Base-by-base conservation (phyloP, 2,797 vertebrate species). In the Sebastes taczanowskii region DNA sequence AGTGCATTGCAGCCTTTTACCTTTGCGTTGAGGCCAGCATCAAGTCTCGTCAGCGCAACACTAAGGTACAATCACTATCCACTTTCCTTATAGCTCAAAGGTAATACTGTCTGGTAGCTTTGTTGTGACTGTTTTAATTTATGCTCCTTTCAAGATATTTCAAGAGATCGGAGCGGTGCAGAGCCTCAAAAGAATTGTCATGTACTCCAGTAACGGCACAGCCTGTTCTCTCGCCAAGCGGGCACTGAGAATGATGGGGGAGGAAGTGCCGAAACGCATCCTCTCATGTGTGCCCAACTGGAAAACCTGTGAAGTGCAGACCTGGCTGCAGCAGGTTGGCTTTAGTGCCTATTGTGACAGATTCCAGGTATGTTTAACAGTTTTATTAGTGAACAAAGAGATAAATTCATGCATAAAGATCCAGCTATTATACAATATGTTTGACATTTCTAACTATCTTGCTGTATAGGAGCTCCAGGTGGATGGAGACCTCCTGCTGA, bases 1-100 rank as follows among this genome's bases (percentile, higher is more conserved):
- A 99, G 91, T 99, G 98, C 94, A 97, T 99, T 1, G 97, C 98
- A 0, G 95, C 97, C 70, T 99, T 99, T 95, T 99, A 99, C 87
- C 95, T 99, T 70, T 99, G 98, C 16, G 97, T 95, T 0, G 99
- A 99, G 92, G 95, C 97, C 3, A 95, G 97, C 92, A 99, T 99
- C 91, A 99, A 99, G 89, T 96, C 95, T 65, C 95, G 96, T 61
- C 98, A 99, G 89, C 97, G 96, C 84, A 98, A 99, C 91, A 99
- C 97, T 14, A 97, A 98, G 97, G 99, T 99, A 89, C 25, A 11
- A 16, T 20, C 35, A 4, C 32, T 59, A 3, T 64, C 34, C 29
- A 9, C 11, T 18, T 55, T 11, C 0, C 2, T 2, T 7, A 27
- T 0, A 22, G 11, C 11, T 35, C 2, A 25, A 7, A 80, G 16